These are phyloP conservation scores for Macrostomum lignano DNA, from an alignment of 1,140 invertebrate species.

Conservation along the genomic window DNA sequence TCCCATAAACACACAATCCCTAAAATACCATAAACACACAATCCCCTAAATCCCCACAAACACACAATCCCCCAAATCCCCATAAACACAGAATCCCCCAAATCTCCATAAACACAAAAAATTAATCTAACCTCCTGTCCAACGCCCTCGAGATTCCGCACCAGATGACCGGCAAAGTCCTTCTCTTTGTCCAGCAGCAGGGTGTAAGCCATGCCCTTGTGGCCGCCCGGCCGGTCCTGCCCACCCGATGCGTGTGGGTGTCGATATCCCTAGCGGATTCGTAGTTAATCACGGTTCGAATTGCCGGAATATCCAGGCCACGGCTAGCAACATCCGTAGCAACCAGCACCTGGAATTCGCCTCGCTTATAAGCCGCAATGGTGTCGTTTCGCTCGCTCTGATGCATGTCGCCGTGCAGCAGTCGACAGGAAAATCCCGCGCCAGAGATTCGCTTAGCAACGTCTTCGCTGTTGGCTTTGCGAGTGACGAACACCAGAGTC, in stretches of 20 bases:
- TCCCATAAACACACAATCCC: too few relatives aligned
- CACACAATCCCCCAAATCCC: too few relatives aligned
- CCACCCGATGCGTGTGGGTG: conserved; percentile 86
- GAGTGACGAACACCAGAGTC: conserved; percentile 88
- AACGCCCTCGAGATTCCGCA: conserved; percentile 72
- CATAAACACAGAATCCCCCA: too few relatives aligned
- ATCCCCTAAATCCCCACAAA: too few relatives aligned
- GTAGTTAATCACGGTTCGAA: conserved; percentile 83
- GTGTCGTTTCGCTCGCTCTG: conserved; percentile 88
- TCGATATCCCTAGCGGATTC: conserved; percentile 89
- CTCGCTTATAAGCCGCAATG: conserved; percentile 68
- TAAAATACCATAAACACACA: too few relatives aligned
- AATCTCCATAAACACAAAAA: too few relatives aligned
- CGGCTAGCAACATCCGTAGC: conserved; percentile 92
- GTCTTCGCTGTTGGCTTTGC: conserved; percentile 49
- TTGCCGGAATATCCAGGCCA: conserved; percentile 85
- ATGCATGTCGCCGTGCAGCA: conserved; percentile 89
- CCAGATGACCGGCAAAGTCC: conserved; percentile 81
- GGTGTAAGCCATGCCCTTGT: conserved; percentile 69
- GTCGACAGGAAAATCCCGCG: conserved; percentile 7
- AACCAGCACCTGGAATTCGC: conserved; percentile 60
- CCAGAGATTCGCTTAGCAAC: not conserved
- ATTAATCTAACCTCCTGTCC: conserved; percentile 70
- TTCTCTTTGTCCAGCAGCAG: conserved; percentile 43
- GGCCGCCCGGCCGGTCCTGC: conserved; percentile 49